Evolutionary conservation across 2,113 vertebrate species (phyloP).

Genomic region (Regulus satrapa): DNA sequence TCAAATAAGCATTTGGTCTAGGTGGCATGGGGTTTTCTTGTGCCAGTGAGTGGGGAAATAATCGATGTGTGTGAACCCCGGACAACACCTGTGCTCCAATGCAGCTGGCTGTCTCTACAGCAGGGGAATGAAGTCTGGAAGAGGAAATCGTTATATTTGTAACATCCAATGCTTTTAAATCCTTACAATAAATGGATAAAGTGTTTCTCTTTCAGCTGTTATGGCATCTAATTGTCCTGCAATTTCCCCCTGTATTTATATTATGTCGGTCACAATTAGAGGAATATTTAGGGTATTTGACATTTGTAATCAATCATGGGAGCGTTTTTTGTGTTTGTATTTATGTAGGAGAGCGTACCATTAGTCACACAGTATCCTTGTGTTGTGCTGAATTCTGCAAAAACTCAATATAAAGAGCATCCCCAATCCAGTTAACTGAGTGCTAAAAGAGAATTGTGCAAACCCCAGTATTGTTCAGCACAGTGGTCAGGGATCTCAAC

Average conservation of each 20-base stretch:
- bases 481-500: neutral
- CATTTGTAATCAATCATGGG: neutral
- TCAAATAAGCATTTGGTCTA: neutral
- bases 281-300: neutral
- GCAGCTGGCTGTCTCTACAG: neutral
- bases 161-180: neutral
- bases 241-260: rapidly evolving
- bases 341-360: neutral
- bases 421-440: neutral
- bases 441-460: neutral
- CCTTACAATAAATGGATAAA: neutral
- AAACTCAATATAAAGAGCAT: neutral
- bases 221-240: neutral
- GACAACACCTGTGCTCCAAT: neutral
- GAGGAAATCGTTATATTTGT: neutral
- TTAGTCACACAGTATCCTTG: neutral
- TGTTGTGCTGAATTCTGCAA: neutral
- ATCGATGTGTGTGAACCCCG: neutral
- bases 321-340: neutral
- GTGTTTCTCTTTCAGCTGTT: neutral
- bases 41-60: neutral
- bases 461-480: rapidly evolving
- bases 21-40: neutral
- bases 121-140: neutral
- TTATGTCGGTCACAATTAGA: neutral